Evolutionary conservation across 2,888 invertebrate species (phyloP), one percentile per base, ranked within the genome.

Genomic region (Eupithecia insigniata): DNA sequence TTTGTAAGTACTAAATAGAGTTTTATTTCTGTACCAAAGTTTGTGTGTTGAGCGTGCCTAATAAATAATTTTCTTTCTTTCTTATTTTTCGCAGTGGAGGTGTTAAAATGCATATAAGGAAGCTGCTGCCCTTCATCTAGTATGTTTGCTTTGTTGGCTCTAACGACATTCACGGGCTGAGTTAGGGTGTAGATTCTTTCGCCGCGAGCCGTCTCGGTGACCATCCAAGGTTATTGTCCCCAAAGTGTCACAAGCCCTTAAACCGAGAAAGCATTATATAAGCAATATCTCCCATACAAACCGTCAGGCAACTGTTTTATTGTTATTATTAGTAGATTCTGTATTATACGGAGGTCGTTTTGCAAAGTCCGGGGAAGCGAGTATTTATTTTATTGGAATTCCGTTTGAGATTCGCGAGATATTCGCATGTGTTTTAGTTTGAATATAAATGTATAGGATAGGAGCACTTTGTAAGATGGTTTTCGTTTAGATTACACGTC

Each of bases 381-480:
- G 73, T 83, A 83, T 83, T 84, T 83, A 84, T 84, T 83, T 84
- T 83, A 84, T 84, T 84, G 83, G 81, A 79, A 80, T 81, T 79
- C 79, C 80, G 73, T 78, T 75, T 79, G 74, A 69, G 75, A 77
- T 76, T 73, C 71, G 70, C 61, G 39, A 67, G 69, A 76, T 74
- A 73, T 72, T 74, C 76, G 72, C 73, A 74, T 73, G 75, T 72
- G 73, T 76, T 78, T 74, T 67, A 70, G 74, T 71, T 74, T 46
- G 66, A 69, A 69, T 67, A 64, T 69, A 64, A 67, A 67, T 70
- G 34, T n/a, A 62, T n/a, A 62, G 61, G 61, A 39, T 68, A 61
- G 30, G 46, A 30, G 61, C 71, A 70, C 71, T 74, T 71, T 58
- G 62, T 43, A 6, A 60, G 66, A 71, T 74, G 71, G 74, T 71